Conservation (phyloP, 2,113 vertebrate genomes). For the Larimichthys polyactis region DNA sequence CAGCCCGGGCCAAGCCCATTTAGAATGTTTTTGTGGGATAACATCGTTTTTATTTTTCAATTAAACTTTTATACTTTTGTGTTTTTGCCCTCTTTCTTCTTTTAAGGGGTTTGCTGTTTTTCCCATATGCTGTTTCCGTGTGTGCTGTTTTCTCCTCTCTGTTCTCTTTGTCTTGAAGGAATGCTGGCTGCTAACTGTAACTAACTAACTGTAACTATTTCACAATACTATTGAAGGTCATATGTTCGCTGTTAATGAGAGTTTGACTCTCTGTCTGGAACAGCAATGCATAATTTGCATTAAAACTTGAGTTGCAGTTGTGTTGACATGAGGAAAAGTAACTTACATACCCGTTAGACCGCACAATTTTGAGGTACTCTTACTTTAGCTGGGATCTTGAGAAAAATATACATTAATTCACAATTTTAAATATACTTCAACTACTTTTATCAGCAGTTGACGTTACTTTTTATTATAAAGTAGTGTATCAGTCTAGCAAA, state of each 20-base stretch:
- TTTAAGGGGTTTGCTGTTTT: conserved; percentile 58
- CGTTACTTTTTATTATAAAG: not conserved
- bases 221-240: not conserved
- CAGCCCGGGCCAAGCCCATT: conserved; percentile 77
- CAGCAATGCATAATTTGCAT: not conserved
- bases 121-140: conserved; percentile 7
- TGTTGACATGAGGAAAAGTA: too few relatives aligned
- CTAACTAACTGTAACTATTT: not conserved
- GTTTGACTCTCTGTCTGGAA: not conserved
- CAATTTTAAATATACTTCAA: not conserved
- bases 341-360: too few relatives aligned
- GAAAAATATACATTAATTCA: too few relatives aligned
- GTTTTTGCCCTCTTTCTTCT: conserved; percentile 63
- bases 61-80: conserved; percentile 85
- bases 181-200: not conserved
- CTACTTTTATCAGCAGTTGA: not conserved
- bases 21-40: conserved; percentile 80
- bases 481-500: too few relatives aligned
- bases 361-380: too few relatives aligned
- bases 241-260: not conserved
- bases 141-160: conserved; percentile 19
- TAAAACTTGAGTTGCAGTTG: too few relatives aligned
- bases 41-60: conserved; percentile 85
- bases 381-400: too few relatives aligned
- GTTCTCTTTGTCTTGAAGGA: conserved; percentile 34